A percentile compares a stretch with the other conserved stretches of the same genome.
These are phyloP conservation scores for Panzeria rudis DNA, from an alignment of 2,888 invertebrate species.

Conservation along the genomic window DNA sequence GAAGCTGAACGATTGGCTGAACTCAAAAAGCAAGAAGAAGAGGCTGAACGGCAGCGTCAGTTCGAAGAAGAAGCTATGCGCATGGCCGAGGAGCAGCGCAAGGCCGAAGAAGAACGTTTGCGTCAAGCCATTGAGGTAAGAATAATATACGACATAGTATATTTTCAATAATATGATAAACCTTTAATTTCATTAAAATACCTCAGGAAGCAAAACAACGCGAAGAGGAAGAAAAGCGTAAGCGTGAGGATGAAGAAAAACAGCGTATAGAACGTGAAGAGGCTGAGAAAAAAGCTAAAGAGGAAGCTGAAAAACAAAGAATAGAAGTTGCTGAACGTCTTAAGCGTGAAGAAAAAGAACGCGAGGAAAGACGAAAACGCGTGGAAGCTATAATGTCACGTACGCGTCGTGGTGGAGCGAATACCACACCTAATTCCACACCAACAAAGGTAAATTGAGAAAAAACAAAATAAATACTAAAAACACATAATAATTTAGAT, in stretches of 20 bases:
- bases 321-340: slow-evolving; percentile 92
- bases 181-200: background rate
- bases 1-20: slow-evolving; percentile 90
- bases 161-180: background rate
- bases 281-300: slow-evolving; percentile 91
- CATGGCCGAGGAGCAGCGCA: slow-evolving; percentile 91
- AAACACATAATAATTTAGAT: background rate
- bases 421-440: slow-evolving; percentile 79
- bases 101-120: slow-evolving; percentile 93
- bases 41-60: slow-evolving; percentile 92
- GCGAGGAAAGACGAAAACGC: slow-evolving; percentile 93
- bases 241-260: slow-evolving; percentile 87
- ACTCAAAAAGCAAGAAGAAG: slow-evolving; percentile 88
- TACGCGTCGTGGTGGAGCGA: slow-evolving; percentile 86
- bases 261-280: slow-evolving; percentile 89
- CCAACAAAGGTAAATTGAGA: slow-evolving; percentile 80
- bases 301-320: slow-evolving; percentile 93
- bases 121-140: slow-evolving; percentile 90
- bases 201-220: slow-evolving; percentile 89
- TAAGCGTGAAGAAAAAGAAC: slow-evolving; percentile 94
- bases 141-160: background rate
- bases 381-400: slow-evolving; percentile 97
- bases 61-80: slow-evolving; percentile 92
- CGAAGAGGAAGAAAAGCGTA: slow-evolving; percentile 90
- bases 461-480: background rate